Evolutionary conservation across 2,888 invertebrate species (phyloP).

Genomic region (Lathronympha strigana): DNA sequence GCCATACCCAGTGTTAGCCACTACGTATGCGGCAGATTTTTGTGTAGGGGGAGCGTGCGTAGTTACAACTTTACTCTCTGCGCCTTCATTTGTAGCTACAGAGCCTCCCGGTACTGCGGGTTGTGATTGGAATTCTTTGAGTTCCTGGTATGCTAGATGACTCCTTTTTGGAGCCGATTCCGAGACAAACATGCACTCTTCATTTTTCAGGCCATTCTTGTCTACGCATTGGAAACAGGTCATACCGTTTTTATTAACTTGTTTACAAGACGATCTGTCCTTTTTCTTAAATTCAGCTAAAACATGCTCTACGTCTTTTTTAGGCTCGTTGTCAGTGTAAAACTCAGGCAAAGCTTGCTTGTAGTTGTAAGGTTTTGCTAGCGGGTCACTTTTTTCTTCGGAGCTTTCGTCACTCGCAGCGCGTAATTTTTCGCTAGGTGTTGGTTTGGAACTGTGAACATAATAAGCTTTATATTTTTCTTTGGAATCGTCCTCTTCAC

Average conservation of each 20-base stretch:
- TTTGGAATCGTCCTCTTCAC: slow-evolving; percentile 57
- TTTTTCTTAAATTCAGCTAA: slow-evolving; percentile 89
- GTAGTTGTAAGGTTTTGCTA: slow-evolving; percentile 73
- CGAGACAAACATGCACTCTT: slow-evolving; percentile 91
- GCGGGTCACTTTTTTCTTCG: slow-evolving; percentile 64
- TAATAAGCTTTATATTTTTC: slow-evolving; percentile 76
- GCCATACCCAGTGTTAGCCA: slow-evolving; percentile 66
- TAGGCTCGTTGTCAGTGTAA: slow-evolving; percentile 81
- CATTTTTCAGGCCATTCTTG: slow-evolving; percentile 87
- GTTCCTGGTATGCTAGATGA: slow-evolving; percentile 87
- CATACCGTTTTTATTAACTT: slow-evolving; percentile 89
- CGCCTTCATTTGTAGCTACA: slow-evolving; percentile 65
- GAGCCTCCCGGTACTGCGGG: slow-evolving; percentile 63
- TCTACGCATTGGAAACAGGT: slow-evolving; percentile 90
- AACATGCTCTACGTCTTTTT: slow-evolving; percentile 88
- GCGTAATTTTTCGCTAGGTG: slow-evolving; percentile 68
- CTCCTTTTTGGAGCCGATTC: slow-evolving; percentile 87
- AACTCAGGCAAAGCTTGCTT: slow-evolving; percentile 77
- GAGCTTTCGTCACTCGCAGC: slow-evolving; percentile 65
- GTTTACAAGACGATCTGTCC: slow-evolving; percentile 89
- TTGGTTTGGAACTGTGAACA: slow-evolving; percentile 68
- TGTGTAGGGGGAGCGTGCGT: slow-evolving; percentile 65
- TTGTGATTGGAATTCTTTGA: slow-evolving; percentile 84
- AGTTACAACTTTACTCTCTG: slow-evolving; percentile 72
- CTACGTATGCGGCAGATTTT: slow-evolving; percentile 73